These are phyloP conservation scores for Corbicula japonica DNA, from an alignment of 2,888 invertebrate species.

Conservation along the genomic window DNA sequence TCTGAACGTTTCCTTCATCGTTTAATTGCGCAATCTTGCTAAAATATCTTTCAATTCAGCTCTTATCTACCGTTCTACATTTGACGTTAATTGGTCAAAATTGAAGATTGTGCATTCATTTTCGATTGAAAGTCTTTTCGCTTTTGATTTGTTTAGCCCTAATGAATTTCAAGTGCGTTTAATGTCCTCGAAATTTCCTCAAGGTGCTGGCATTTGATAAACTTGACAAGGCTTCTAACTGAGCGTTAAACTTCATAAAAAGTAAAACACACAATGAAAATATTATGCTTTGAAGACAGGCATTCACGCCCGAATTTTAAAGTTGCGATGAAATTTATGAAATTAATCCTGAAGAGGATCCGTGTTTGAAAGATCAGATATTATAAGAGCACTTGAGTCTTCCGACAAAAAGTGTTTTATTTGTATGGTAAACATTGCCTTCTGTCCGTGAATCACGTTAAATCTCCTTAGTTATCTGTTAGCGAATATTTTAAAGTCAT, in stretches of 20 bases:
- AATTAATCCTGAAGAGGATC: background rate
- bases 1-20: background rate
- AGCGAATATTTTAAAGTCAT: no score
- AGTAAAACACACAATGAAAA: constrained; percentile 8
- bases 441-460: constrained; percentile 14
- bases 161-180: constrained; percentile 15
- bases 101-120: constrained; percentile 12
- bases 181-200: constrained; percentile 5
- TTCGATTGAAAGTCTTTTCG: constrained; percentile 5
- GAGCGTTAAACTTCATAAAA: constrained; percentile 4
- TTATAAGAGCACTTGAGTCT: constrained; percentile 10
- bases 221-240: background rate
- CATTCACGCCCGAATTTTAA: constrained; percentile 6
- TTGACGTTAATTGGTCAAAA: constrained; percentile 26
- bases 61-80: background rate
- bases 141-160: constrained; percentile 7
- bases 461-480: background rate
- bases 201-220: constrained; percentile 2
- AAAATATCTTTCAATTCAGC: constrained; percentile 5
- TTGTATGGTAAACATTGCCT: constrained; percentile 18
- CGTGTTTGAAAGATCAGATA: constrained; percentile 25
- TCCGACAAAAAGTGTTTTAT: constrained; percentile 12
- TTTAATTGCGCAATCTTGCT: constrained; percentile 5
- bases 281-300: constrained; percentile 23
- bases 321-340: background rate